Conservation (phyloP, 2,113 vertebrate species). For the Mesembrinibis cayennensis region DNA sequence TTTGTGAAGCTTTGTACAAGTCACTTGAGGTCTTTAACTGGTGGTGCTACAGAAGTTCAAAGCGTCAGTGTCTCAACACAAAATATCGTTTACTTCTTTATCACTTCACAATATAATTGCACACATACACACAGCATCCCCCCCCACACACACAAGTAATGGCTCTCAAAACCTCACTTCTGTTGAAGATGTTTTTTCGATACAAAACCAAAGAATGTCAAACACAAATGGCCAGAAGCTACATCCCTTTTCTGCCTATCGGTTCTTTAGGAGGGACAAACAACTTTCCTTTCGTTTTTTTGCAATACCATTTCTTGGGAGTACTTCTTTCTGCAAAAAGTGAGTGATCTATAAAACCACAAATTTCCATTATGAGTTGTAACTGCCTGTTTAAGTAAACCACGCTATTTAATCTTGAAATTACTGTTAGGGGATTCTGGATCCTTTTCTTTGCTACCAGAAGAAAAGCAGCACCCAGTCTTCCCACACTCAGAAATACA, state of each 20-base stretch:
- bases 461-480: background rate
- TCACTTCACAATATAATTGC: background rate
- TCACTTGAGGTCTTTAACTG: background rate
- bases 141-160: background rate
- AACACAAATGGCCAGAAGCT: background rate
- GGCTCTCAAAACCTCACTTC: background rate
- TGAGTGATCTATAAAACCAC: conserved; percentile 2
- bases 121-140: background rate
- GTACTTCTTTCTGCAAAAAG: background rate
- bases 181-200: background rate
- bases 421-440: conserved; percentile 55
- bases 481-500: background rate
- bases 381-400: background rate
- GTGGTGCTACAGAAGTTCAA: background rate
- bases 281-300: background rate
- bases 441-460: background rate
- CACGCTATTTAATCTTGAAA: conserved; percentile 20
- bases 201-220: background rate
- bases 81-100: background rate
- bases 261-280: background rate
- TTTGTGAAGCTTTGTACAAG: background rate
- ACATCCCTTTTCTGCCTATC: background rate
- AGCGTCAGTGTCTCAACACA: background rate
- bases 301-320: background rate
- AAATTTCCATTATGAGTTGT: conserved; percentile 27